A percentile compares a stretch with the other conserved stretches of the same genome.
Conservation (phyloP, 2,113 vertebrate genomes). For the Gymnarchus niloticus region DNA sequence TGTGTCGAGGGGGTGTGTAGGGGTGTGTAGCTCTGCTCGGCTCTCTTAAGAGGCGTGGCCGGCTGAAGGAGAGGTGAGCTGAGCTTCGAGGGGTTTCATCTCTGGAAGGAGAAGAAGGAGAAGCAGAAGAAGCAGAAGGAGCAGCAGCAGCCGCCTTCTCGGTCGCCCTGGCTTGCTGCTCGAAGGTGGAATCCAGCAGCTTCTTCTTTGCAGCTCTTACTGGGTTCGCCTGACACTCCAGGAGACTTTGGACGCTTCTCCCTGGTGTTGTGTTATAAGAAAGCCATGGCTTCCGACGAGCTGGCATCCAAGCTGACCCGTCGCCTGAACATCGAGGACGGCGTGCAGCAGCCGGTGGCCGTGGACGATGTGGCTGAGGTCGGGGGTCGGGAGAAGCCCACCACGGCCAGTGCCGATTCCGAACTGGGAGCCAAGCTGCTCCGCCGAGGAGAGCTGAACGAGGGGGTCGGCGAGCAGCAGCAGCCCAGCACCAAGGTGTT, state of each 20-base stretch:
- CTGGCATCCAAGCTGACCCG: constrained; percentile 73
- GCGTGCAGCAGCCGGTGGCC: constrained; percentile 48
- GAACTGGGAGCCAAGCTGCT: constrained; percentile 73
- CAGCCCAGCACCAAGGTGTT: constrained; percentile 78
- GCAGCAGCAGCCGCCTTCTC: too few species aligned
- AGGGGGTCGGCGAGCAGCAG: constrained; percentile 56
- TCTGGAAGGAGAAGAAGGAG: neutral
- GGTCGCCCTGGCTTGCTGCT: neutral
- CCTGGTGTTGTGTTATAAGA: neutral
- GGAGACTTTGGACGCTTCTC: neutral
- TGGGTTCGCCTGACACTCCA: neutral
- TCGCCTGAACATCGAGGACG: constrained; percentile 72
- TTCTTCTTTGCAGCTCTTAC: neutral
- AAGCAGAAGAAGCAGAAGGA: too few species aligned
- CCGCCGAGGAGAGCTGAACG: constrained; percentile 72
- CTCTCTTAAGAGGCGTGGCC: constrained; percentile 15
- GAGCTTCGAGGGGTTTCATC: neutral
- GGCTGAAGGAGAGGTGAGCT: neutral
- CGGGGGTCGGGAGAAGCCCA: constrained; percentile 43
- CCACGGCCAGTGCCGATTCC: constrained; percentile 57
- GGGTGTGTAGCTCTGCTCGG: neutral
- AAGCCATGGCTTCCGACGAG: constrained; percentile 74
- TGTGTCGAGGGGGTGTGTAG: neutral
- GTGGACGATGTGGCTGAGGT: constrained; percentile 41
- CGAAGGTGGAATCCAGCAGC: neutral